These are phyloP conservation scores for Phalloptychus januarius DNA, from an alignment of 2,797 vertebrate species.

Conservation along the genomic window DNA sequence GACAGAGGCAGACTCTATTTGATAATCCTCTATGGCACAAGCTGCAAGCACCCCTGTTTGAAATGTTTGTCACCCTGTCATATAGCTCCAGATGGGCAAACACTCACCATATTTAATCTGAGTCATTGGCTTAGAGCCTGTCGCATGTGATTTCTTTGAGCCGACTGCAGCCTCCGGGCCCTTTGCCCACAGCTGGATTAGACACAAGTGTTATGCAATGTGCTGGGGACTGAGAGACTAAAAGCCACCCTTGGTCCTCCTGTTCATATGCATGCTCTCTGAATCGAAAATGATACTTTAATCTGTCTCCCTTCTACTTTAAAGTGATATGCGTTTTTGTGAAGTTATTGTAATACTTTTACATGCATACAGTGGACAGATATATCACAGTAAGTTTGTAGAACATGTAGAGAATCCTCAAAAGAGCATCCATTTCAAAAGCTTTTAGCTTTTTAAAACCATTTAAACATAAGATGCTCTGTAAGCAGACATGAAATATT, in stretches of 20 bases:
- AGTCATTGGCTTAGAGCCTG: constrained; percentile 67
- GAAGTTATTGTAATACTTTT: neutral
- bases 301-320: constrained; percentile 25
- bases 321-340: neutral
- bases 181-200: constrained; percentile 48
- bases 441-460: neutral
- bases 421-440: neutral
- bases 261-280: constrained; percentile 38
- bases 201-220: constrained; percentile 40
- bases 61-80: constrained; percentile 58
- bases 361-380: neutral
- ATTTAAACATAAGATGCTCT: neutral
- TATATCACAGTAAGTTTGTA: neutral
- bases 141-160: constrained; percentile 56
- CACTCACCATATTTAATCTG: constrained; percentile 65
- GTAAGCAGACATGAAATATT: neutral
- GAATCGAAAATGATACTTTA: constrained; percentile 43
- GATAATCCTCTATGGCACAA: constrained; percentile 55
- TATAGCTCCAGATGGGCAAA: constrained; percentile 46
- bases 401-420: neutral
- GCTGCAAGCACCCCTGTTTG: constrained; percentile 24
- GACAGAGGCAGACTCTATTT: constrained; percentile 22
- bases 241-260: constrained; percentile 25
- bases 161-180: constrained; percentile 44
- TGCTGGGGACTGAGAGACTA: constrained; percentile 45